Percentiles rank a stretch among this genome's conserved stretches.
phyloP scores from a whole-genome alignment of 2,113 vertebrate species.

The Corvus hawaiiensis region DNA sequence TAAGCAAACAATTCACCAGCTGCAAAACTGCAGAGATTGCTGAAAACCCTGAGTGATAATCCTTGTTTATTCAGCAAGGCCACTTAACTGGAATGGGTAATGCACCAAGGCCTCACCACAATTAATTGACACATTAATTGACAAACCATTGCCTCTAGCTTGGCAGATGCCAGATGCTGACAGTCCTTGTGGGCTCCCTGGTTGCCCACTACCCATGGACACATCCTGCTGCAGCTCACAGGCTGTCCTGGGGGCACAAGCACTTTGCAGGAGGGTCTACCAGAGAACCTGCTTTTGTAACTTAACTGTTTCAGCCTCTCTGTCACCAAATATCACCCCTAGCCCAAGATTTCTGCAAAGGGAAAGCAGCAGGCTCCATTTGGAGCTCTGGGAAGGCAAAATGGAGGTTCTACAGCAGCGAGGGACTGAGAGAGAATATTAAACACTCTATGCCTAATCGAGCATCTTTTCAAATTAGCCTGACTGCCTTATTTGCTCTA shows the following conservation, averaged over 20 bases:
- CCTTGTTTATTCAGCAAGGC: neutral
- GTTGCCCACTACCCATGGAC: neutral
- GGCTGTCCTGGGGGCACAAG: neutral
- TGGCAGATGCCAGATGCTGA: neutral
- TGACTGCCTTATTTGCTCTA: conserved; percentile 54
- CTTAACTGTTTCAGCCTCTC: neutral
- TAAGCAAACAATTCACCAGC: neutral
- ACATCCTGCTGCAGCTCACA: neutral
- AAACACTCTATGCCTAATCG: conserved; percentile 49
- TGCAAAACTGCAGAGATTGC: neutral
- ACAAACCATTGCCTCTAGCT: neutral
- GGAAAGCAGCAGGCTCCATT: neutral
- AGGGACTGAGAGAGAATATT: conserved; percentile 24
- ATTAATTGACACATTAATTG: neutral
- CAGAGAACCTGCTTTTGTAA: neutral
- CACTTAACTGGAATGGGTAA: neutral
- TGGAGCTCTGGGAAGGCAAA: conserved; percentile 12
- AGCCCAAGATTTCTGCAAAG: neutral
- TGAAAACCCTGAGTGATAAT: neutral
- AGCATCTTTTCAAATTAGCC: conserved; percentile 59
- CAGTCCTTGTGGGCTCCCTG: neutral
- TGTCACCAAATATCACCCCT: neutral
- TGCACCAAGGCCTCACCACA: neutral
- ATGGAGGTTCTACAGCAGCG: neutral
- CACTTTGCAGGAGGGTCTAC: neutral